phyloP scores from a whole-genome alignment of 2,797 vertebrate genomes.

The Pseudochirops corinnae region DNA sequence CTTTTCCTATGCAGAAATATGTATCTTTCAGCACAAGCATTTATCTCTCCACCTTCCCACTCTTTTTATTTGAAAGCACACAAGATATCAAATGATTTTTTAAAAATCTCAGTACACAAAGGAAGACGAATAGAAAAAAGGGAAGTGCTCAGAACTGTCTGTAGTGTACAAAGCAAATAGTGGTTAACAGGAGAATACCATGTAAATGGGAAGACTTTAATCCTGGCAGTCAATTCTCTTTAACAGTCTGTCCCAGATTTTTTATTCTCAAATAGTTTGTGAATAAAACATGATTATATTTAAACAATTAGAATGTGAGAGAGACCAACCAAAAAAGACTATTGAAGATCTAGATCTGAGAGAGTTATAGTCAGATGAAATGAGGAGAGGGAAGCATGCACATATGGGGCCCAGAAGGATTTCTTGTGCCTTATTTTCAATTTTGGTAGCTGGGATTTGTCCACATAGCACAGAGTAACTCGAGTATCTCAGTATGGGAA shows the following conservation, averaged over 20 bases:
- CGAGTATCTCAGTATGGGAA: background rate
- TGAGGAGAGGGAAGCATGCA: background rate
- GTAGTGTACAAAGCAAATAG: background rate
- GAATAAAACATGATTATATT: slow-evolving; percentile 55
- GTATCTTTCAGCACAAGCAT: slow-evolving; percentile 44
- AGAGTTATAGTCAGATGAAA: background rate
- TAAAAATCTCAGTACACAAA: background rate
- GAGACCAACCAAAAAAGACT: slow-evolving; percentile 26
- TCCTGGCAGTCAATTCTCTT: slow-evolving; percentile 51
- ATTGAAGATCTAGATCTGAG: slow-evolving; percentile 16
- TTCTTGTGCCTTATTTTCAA: background rate
- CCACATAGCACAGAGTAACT: background rate
- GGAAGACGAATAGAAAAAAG: slow-evolving; percentile 29
- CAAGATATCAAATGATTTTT: slow-evolving; percentile 63
- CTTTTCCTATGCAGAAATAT: slow-evolving; percentile 19
- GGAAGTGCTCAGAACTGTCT: background rate
- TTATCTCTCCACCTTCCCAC: slow-evolving; percentile 44
- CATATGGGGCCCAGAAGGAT: background rate
- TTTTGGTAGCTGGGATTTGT: background rate
- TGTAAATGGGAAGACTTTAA: slow-evolving; percentile 43
- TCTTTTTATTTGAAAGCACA: slow-evolving; percentile 72
- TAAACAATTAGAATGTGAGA: slow-evolving; percentile 40
- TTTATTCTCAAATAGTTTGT: slow-evolving; percentile 54
- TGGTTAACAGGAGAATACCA: slow-evolving; percentile 20
- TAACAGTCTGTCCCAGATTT: slow-evolving; percentile 42